Percentiles rank a stretch among this genome's conserved stretches.
Evolutionary conservation across 2,888 invertebrate species (phyloP).

Genomic region (Drosophila fungiperda): DNA sequence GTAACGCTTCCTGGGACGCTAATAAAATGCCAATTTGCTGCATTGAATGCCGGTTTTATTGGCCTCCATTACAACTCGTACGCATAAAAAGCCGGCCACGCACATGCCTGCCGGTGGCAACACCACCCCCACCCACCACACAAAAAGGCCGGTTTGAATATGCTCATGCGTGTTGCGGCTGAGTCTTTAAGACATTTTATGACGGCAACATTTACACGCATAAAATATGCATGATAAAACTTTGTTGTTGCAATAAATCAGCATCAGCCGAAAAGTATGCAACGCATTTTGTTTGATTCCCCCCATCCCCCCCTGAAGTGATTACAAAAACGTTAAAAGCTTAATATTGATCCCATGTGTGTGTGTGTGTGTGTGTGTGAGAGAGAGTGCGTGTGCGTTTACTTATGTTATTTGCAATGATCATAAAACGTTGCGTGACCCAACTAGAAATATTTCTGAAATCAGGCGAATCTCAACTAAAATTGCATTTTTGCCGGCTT

Average conservation of each 20-base stretch:
- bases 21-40: slow-evolving; percentile 80
- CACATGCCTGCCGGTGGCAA: slow-evolving; percentile 35
- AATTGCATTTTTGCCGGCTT: slow-evolving; percentile 44
- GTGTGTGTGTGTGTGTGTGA: slow-evolving; percentile 3
- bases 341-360: slow-evolving; percentile 52
- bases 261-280: slow-evolving; percentile 60
- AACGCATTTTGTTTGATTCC: slow-evolving; percentile 27
- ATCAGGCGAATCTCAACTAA: slow-evolving; percentile 49
- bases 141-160: slow-evolving; percentile 7
- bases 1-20: slow-evolving; percentile 46
- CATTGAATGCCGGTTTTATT: slow-evolving; percentile 77
- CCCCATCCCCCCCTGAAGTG: slow-evolving; percentile 56
- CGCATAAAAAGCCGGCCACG: slow-evolving; percentile 70
- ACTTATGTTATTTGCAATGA: slow-evolving; percentile 57
- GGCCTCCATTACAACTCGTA: slow-evolving; percentile 79
- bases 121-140: neutral
- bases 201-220: slow-evolving; percentile 80
- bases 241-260: slow-evolving; percentile 80
- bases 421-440: slow-evolving; percentile 64
- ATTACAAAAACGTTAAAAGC: slow-evolving; percentile 79
- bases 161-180: slow-evolving; percentile 15
- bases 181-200: slow-evolving; percentile 71
- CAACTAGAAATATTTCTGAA: slow-evolving; percentile 58
- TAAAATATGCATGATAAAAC: slow-evolving; percentile 82
- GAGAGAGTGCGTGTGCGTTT: slow-evolving; percentile 17